These are phyloP conservation scores for Tretioscincus oriximinensis DNA, from an alignment of 2,113 vertebrate species.

Conservation along the genomic window DNA sequence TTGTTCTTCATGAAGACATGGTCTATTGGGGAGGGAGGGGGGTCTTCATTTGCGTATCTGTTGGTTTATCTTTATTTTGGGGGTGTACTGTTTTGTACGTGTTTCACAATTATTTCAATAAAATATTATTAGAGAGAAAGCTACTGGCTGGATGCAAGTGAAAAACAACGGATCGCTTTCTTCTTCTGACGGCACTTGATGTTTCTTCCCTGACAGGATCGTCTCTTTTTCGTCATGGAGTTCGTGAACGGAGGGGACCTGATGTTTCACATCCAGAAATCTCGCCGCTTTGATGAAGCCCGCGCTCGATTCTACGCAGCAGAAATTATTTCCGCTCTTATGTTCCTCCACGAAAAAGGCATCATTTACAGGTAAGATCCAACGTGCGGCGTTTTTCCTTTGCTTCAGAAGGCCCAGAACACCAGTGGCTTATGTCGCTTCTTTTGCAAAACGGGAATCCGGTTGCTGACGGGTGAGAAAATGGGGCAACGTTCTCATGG, in stretches of 20 bases:
- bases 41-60: too few relatives aligned
- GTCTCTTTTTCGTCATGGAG: constrained; percentile 99
- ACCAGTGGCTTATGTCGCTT: constrained; percentile 18
- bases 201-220: constrained; percentile 77
- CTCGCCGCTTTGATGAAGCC: constrained; percentile 91
- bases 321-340: constrained; percentile 95
- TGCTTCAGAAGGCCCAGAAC: accelerated
- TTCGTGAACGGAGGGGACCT: constrained; percentile 96
- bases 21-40: too few relatives aligned
- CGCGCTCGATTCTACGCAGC: constrained; percentile 93
- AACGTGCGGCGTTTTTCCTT: neutral
- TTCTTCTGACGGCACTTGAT: constrained; percentile 1
- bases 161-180: neutral
- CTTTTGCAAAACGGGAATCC: neutral
- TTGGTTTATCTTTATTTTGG: too few relatives aligned
- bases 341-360: constrained; percentile 92
- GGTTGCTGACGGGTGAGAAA: neutral
- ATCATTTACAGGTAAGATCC: constrained; percentile 91
- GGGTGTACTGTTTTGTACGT: neutral
- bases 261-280: constrained; percentile 99
- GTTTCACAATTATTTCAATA: neutral
- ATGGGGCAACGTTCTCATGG: too few relatives aligned
- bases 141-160: neutral
- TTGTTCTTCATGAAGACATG: too few relatives aligned
- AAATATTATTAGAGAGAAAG: neutral